Conservation (phyloP, 2,797 vertebrate genomes). For the Lutra lutra region DNA sequence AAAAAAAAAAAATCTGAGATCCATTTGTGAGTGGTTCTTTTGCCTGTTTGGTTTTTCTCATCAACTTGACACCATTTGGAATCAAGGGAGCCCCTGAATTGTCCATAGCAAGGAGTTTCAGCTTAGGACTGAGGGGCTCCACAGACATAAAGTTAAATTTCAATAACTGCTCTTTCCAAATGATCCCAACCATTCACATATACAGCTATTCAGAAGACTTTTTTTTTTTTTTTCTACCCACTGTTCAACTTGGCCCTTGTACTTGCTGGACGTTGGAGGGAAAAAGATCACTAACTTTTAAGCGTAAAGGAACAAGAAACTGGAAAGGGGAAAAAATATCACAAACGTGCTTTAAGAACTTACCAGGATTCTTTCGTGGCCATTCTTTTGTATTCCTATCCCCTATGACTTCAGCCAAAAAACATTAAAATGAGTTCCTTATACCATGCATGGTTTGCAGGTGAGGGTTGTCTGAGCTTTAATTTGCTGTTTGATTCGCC, state of each 20-base stretch:
- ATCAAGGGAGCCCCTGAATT: background rate
- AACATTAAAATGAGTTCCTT: constrained; percentile 94
- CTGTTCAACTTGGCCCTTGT: constrained; percentile 66
- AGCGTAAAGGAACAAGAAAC: constrained; percentile 69
- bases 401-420: constrained; percentile 92
- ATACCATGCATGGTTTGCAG: constrained; percentile 88
- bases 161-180: background rate
- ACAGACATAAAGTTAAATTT: background rate
- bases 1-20: background rate
- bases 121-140: background rate
- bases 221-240: constrained; percentile 30
- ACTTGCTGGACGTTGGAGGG: constrained; percentile 55
- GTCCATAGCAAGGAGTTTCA: background rate
- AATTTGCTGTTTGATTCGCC: constrained; percentile 91
- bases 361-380: constrained; percentile 77
- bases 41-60: background rate
- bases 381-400: constrained; percentile 83
- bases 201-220: background rate
- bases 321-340: constrained; percentile 45
- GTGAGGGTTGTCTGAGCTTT: constrained; percentile 91
- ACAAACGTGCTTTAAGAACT: constrained; percentile 80
- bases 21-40: background rate
- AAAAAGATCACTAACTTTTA: constrained; percentile 72
- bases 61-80: background rate
- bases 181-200: background rate